Evolutionary conservation across 1,140 invertebrate species (phyloP).

Genomic region (Contarinia nasturtii): DNA sequence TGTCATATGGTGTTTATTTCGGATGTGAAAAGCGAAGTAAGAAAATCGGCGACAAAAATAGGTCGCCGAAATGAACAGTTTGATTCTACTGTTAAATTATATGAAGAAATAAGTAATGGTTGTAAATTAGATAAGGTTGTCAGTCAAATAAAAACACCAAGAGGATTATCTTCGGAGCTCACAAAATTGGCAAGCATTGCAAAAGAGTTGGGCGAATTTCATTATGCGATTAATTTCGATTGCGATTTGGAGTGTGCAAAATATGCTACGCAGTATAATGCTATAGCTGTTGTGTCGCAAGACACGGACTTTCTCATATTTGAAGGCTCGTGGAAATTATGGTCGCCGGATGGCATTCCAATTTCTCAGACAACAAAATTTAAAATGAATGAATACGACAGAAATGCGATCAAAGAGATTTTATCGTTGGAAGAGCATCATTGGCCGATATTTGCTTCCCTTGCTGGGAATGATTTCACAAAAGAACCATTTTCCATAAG

Average conservation of each 20-base stretch:
- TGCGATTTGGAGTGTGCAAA: not conserved
- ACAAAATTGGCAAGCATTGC: not conserved
- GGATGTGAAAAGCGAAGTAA: not conserved
- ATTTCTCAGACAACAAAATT: not conserved
- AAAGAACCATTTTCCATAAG: not conserved
- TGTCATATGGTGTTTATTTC: not conserved
- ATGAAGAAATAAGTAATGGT: not conserved
- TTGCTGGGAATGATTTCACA: not conserved
- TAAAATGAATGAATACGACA: not conserved
- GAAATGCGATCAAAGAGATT: not conserved
- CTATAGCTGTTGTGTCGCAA: not conserved
- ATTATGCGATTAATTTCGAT: not conserved
- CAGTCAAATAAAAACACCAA: too few relatives aligned
- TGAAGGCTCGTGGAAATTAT: not conserved
- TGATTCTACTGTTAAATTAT: not conserved
- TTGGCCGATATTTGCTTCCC: not conserved
- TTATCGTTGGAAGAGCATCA: not conserved
- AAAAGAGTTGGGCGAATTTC: not conserved
- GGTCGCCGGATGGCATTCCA: not conserved
- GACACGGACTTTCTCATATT: constrained; percentile 1
- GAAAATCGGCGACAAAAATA: not conserved
- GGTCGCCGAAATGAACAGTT: not conserved
- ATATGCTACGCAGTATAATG: not conserved
- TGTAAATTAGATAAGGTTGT: too few relatives aligned
- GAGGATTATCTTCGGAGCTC: too few relatives aligned